Base-by-base conservation (phyloP, 30 jellyfish, hydroid and myxozoan species). In the Hydractinia echinata region DNA sequence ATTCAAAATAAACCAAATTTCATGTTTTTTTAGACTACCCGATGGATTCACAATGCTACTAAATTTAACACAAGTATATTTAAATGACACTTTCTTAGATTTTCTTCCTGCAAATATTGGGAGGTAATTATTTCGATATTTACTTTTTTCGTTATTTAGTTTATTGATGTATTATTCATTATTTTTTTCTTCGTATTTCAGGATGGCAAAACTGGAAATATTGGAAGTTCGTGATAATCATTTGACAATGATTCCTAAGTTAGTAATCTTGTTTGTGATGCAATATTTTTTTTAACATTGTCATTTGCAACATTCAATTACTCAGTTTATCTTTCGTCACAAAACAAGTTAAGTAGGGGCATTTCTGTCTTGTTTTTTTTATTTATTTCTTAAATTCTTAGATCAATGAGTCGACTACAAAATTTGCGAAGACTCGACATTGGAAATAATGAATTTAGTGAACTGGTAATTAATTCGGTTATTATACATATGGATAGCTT, bases 21-120 rank as follows among this genome's bases (percentile, higher is more conserved):
- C 4, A 0, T 79, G 5, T 44, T 68, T 15, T 64, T 68, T 73
- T 39, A 93, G 99, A 71, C 52, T 93, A 39, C 99, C 99, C 1
- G 99, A 93, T 83, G 99, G 99, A 8, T 93, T 93, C 73, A 93
- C 99, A 53, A 55, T 85, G 89, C 95, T 93, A 5, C 91, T 93
- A 4, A 84, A 87, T 64, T 79, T 93, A 39, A 93, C 99, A 8
- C 96, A 93, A 67, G 95, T 93, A 7, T 93, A 95, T 51, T 83
- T 93, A 81, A 93, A 93, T 87, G 99, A 93, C 68, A 87, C 96
- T 20, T 93, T 93, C 66, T 85, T 93, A 73, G 99, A 93, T 14
- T 93, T 87, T 82, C 70, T 93, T 53, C 99, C 99, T 30, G 99
- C 99, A 51, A 93, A 93, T 78, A 93, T 93, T 54, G 99, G 99